Evolutionary conservation across 2,797 vertebrate species (phyloP), one percentile per base, ranked within the genome.

Genomic region (Hyperoplus immaculatus): DNA sequence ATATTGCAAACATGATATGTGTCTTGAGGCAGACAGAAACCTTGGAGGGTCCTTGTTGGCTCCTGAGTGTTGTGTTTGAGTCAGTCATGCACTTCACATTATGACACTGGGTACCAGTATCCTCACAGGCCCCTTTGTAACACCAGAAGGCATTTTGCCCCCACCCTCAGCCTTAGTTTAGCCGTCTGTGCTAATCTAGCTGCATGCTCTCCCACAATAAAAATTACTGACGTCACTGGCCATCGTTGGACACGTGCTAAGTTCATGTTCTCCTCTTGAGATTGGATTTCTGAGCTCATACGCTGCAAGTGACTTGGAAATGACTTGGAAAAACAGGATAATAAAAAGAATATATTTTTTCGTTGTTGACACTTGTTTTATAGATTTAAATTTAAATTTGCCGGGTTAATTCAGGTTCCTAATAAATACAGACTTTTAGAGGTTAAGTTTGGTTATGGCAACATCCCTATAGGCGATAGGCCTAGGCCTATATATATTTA

Each of bases 171-270:
- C 86, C 84, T 80, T 42, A 73, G 75, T 82, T 86, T 87, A 88
- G 76, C 73, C 41, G 78, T 74, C 77, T 86, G 87, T 78, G 81
- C 77, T 88, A 59, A 85, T 92, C 77, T 50, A 69, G 87, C 92
- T 87, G 91, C 91, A 84, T 68, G 92, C 82, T 74, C 88, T 88
- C 93, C 90, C 91, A 92, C 90, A 95, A 95, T 94, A 94, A 94
- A 91, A 90, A 29, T 60, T 81, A 75, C 51, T 94, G 94, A 96
- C 95, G 95, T 96, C 95, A 96, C 87, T 76, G 72, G 72, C 82
- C 88, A 86, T 77, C 77, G 4, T 75, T 91, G 80, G 90, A 92
- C 85, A 63, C 60, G 1, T 69, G 93, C 57, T 88, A 85, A 86
- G 15, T 94, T 94, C 85, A 91, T 0, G 80, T 46, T 29, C 78